Evolutionary conservation across 2,113 vertebrate genomes (phyloP).

Genomic region (Edolisoma coerulescens): DNA sequence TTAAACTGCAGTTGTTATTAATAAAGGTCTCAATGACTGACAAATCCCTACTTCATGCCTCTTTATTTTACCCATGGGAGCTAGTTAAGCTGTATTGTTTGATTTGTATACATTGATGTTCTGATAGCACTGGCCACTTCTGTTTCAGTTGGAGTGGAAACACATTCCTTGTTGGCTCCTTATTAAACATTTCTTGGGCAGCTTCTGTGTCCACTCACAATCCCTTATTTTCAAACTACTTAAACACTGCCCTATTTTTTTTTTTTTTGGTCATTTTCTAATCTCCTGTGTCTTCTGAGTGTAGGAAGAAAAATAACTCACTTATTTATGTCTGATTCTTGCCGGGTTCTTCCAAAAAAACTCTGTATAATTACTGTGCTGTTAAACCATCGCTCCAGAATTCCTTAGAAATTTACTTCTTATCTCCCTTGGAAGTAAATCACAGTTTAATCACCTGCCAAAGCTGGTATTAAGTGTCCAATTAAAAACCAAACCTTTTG

Average conservation of each 20-base stretch:
- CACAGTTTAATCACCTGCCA: conserved; percentile 61
- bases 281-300: conserved; percentile 14
- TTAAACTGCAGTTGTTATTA: conserved; percentile 36
- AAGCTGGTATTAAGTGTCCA: conserved; percentile 62
- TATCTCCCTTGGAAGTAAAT: conserved; percentile 64
- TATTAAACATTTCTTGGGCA: background rate
- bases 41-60: conserved; percentile 51
- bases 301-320: conserved; percentile 4
- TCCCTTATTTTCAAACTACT: conserved; percentile 3
- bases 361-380: conserved; percentile 3
- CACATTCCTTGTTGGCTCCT: background rate
- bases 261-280: background rate
- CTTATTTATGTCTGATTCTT: background rate
- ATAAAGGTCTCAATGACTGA: conserved; percentile 52
- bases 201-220: background rate
- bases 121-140: conserved; percentile 31
- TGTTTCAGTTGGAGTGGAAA: conserved; percentile 5
- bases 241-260: background rate
- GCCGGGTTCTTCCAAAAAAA: background rate
- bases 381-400: conserved; percentile 36
- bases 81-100: conserved; percentile 37
- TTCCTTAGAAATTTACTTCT: conserved; percentile 52
- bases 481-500: conserved; percentile 54
- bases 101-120: conserved; percentile 43
- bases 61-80: conserved; percentile 46